These are phyloP conservation scores for Neoarius graeffei DNA, from an alignment of 2,113 vertebrate genomes.

Conservation along the genomic window DNA sequence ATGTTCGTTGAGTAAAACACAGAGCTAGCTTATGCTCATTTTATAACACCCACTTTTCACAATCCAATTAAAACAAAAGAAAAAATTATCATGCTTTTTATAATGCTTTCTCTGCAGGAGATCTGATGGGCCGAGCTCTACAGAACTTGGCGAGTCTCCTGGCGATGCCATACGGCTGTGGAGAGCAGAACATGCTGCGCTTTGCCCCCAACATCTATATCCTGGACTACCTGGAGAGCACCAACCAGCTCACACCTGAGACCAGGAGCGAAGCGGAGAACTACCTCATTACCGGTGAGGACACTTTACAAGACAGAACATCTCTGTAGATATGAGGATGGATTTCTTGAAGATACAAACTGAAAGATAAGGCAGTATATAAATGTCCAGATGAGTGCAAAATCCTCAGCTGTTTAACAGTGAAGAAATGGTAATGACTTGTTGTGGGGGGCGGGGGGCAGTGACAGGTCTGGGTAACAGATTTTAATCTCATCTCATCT, in stretches of 20 bases:
- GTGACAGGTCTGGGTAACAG: too few species aligned
- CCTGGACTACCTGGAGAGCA: conserved; percentile 11
- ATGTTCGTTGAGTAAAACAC: background rate
- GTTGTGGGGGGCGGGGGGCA: background rate
- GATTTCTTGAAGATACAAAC: background rate
- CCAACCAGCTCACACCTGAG: background rate
- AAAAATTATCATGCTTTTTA: background rate
- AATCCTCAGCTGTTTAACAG: background rate
- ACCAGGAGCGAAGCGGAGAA: background rate
- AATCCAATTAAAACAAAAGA: background rate
- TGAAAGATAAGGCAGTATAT: background rate
- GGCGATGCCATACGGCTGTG: background rate
- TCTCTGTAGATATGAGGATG: background rate
- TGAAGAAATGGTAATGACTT: background rate
- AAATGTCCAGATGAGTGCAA: background rate
- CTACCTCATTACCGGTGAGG: background rate
- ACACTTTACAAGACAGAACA: background rate
- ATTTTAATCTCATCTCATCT: too few species aligned
- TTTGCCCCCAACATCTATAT: conserved; percentile 4
- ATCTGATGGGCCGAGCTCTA: conserved; percentile 10
- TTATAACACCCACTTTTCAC: background rate
- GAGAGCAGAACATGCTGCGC: conserved; percentile 6
- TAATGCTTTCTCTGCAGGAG: background rate
- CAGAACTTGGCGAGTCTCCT: conserved; percentile 12
- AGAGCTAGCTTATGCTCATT: background rate